Evolutionary conservation across 2,797 vertebrate species (phyloP), one percentile per base, ranked within the genome.

Genomic region (Chaunax sp.): DNA sequence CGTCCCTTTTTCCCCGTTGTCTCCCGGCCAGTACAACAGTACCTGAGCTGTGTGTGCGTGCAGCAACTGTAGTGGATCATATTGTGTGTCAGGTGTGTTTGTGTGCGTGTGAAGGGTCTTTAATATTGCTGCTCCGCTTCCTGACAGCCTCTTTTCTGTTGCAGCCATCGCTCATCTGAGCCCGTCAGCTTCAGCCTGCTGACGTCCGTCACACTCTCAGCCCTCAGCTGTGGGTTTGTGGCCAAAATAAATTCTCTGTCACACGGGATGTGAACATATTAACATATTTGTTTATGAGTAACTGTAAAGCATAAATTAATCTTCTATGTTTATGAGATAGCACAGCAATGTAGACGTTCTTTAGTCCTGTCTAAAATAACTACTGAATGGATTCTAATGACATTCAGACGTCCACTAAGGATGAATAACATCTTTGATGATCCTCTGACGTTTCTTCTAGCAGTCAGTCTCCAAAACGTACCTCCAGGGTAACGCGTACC

Each of bases 111-210:
- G 25, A 12, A 8, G n/a, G 23, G 35, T 62, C n/a, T 76, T 64
- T 75, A 30, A 67, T 56, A 60, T 53, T 47, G 33, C 44, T 22
- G 51, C 37, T 57, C 65, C 11, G 57, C 35, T 46, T 55, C 59
- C 44, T 25, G 49, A 58, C 47, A 50, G 64, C 56, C 44, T 58
- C 40, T 28, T 20, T 20, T 33, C 9, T 47, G 33, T 1, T 43
- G 63, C 37, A 53, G 58, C 58, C 69, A 76, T 82, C 77, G 57
- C 41, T 80, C 76, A 73, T 56, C 3, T 30, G 47, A 40, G 47
- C 51, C 64, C 62, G 72, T 74, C 77, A 56, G 51, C 22, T 56
- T 59, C 14, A 28, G 13, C 37, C 60, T 56, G 44, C 52, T 40
- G 3, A 13, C 28, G 57, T 45, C 56, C 22, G 18, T 71, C 67